Evolutionary conservation across 2,888 invertebrate genomes (phyloP).

Genomic region (Eupithecia abbreviata): DNA sequence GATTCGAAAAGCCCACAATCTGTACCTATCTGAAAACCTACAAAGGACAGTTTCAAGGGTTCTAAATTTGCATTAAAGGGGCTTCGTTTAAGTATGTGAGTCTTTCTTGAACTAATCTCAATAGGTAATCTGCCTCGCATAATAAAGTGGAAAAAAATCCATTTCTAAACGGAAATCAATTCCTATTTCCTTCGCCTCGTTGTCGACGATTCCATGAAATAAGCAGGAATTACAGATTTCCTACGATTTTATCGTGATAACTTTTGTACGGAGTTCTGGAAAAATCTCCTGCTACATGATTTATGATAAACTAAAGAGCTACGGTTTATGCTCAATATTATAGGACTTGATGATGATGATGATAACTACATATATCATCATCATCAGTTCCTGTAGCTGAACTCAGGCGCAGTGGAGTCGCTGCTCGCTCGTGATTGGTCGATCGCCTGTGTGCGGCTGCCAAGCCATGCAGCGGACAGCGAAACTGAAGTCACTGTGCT

Average conservation of each 20-base stretch:
- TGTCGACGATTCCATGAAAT: slow-evolving; percentile 3
- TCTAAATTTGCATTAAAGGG: not conserved
- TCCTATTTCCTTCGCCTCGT: slow-evolving; percentile 19
- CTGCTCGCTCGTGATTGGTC: too few relatives aligned
- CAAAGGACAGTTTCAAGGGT: not conserved
- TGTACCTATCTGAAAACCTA: not conserved
- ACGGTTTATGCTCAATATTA: not conserved
- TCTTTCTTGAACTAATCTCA: not conserved
- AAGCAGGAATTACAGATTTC: not conserved
- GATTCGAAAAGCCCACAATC: not conserved
- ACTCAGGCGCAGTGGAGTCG: too few relatives aligned
- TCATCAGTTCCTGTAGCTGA: too few relatives aligned
- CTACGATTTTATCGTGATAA: not conserved
- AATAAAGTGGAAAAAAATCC: slow-evolving; percentile 1
- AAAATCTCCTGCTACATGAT: not conserved
- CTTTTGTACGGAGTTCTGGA: not conserved
- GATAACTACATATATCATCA: too few relatives aligned
- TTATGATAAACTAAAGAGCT: not conserved
- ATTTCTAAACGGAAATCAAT: slow-evolving; percentile 11
- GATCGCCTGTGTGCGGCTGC: too few relatives aligned
- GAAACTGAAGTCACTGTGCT: too few relatives aligned
- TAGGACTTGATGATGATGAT: too few relatives aligned
- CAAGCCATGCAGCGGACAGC: too few relatives aligned
- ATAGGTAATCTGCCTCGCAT: not conserved
- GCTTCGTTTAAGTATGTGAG: not conserved